Base-by-base conservation (phyloP, 1,140 invertebrate species). In the Drosophila tani region DNA sequence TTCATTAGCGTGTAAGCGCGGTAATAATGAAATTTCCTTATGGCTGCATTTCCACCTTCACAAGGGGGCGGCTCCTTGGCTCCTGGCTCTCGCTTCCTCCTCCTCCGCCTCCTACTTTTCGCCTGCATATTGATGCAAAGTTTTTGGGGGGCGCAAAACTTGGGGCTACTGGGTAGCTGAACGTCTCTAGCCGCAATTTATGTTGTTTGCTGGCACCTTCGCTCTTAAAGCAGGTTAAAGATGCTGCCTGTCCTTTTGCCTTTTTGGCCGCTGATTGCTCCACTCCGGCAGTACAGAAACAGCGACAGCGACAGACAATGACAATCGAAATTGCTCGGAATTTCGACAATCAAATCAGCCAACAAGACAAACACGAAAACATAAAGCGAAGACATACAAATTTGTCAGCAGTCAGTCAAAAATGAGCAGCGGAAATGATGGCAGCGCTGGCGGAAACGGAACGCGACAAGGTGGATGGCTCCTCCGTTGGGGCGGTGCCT, bases 21-120 rank as follows among this genome's bases (percentile, higher is more conserved):
- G 85, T 88, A 88, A 88, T 88, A 88, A 88, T 90, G 85, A 88
- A 90, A 88, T 88, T 88, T 88, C 85, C 85, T 90, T 90, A 88
- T 85, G 85, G 81, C 85, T 88, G 85, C 85, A 76, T 85, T 81
- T 79, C 50, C 64, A 85, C 63, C 82, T 68, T 59, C 32, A 11
- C 73, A 14, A 14, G 53, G 19, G 32, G 32, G 51, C 51, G 32
- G 51, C 32, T 38, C 12, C 51, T 38, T 55, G 32, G 29, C 17
- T 9, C 19, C 53, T 21, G 4, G 32, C 8, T 9, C 32, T 32
- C 32, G 32, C 3, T 3, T 24, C 21, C 21, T 24, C 21, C 21
- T 24, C 21, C 29, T 32, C 29, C 29, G 7, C 29, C 29, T 9
- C 29, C 21, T 24, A 24, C 29, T 9, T 32, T 32, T 32, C 17